Base-by-base conservation (phyloP, 1,140 invertebrate genomes). In the Cecropterus lyciades region DNA sequence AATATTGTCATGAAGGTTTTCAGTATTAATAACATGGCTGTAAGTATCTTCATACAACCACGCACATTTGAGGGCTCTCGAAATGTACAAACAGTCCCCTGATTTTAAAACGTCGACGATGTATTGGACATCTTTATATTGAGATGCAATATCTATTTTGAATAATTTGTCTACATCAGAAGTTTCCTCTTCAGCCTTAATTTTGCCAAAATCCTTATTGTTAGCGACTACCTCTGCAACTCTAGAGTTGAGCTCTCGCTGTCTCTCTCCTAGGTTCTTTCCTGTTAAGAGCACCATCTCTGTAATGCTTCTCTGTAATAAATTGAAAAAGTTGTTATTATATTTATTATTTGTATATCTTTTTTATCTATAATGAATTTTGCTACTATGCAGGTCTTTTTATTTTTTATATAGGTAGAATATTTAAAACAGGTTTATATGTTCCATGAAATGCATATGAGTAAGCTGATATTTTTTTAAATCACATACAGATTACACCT, bases 71-170 rank as follows among this genome's bases (percentile, higher is more conserved):
- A 70, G 68, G 46, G 65, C 74, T 57, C 67, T 76, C 33, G 74
- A 72, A 56, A 79, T 63, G 40, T 74, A 76, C 7, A 79, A 63
- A 40, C 48, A 60, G 46, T 79, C 77, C 9, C 77, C 77, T 46
- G 69, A 67, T 66, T 72, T 79, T 6, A 79, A 45, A n/a, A 67
- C 67, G 20, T 76, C 67, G 37, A 64, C 16, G 16, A 79, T 62
- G 45, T 76, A 79, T 60, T 70, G 57, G 16, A 72, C 20, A 57
- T 76, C 67, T 59, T 67, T 76, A 33, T 69, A 67, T 27, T 70
- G 20, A 17, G 67, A 72, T 16, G 77, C 77, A 24, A 79, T 63
- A 68, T 76, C 71, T 33, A 79, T 79, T 72, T 79, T 79, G 49
- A 46, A 74, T 24, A 79, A 67, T 67, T 52, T 72, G 20, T 79